Evolutionary conservation across 2,113 vertebrate genomes (phyloP), one percentile per base, ranked within the genome.

Genomic region (Salvelinus alpinus): DNA sequence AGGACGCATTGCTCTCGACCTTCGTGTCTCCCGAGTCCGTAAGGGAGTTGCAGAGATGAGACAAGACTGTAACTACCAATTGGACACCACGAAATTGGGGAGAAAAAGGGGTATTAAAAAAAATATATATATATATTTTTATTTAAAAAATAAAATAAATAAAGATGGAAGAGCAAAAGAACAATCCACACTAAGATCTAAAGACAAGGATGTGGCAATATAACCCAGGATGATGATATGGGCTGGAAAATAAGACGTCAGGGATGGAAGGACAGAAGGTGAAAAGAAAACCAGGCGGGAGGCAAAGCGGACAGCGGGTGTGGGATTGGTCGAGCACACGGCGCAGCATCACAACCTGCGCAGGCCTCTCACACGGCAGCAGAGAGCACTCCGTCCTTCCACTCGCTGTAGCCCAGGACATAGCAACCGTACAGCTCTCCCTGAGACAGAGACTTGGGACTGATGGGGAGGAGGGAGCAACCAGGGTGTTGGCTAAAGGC

Each of bases 341-440:
- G 34, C 34, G 1, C 34, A 38, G 34, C 34, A 8, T 8, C 34
- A 38, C 6, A 38, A 38, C 34, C 34, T 38, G 7, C 1, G 14
- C 16, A 14, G 51, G 51, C 16, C 16, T 80, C 86, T 90, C 77
- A 71, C 87, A 77, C 79, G 71, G 59, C 76, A 16, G 78, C 74
- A 62, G 29, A 76, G 85, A 51, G 80, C 4, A 72, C 8, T 44
- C 66, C 67, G n/a, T 57, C 65, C 6, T 24, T 27, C 74, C 74
- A 68, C 20, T 86, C 57, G 25, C 59, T 25, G 77, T 20, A 14
- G 27, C 27, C 54, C n/a, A 64, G 80, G 71, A 82, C 80, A 76
- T 68, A 75, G 48, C 59, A 51, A 25, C 47, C 82, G 24, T 38
- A 81, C 69, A 84, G 73, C 47, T 79, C 79, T 66, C 62, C 71